Conservation (phyloP, 2,888 invertebrate genomes). For the Bunonema sp. region DNA sequence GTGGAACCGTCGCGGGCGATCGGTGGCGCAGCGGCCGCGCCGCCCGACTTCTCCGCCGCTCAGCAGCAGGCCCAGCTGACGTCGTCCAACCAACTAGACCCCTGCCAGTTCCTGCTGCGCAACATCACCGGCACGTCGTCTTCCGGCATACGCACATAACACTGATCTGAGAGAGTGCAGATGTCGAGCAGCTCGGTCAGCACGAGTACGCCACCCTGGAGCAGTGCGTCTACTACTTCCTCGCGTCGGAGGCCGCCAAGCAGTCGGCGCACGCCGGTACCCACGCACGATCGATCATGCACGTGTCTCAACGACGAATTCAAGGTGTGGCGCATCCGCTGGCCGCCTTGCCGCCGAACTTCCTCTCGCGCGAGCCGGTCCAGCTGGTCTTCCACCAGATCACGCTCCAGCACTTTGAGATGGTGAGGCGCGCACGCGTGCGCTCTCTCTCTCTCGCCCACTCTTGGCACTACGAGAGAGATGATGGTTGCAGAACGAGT, state of each 20-base stretch:
- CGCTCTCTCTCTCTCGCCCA: no score
- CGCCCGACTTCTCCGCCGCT: no score
- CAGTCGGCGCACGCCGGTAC: background rate
- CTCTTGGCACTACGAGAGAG: no score
- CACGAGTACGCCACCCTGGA: constrained; percentile 38
- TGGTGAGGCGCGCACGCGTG: no score
- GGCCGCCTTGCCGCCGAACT: constrained; percentile 39
- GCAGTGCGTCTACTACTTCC: constrained; percentile 39
- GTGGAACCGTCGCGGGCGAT: no score
- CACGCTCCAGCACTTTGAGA: constrained; percentile 39
- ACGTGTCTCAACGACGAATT: constrained; percentile 6
- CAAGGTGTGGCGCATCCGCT: constrained; percentile 30
- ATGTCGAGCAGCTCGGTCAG: constrained; percentile 7
- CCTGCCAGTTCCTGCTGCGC: constrained; percentile 22
- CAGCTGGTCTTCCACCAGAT: constrained; percentile 30
- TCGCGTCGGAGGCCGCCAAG: constrained; percentile 32
- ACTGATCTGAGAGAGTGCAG: constrained; percentile 4
- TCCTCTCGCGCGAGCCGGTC: constrained; percentile 19
- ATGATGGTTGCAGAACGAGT: constrained; percentile 29
- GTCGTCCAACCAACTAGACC: constrained; percentile 19
- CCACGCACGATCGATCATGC: background rate
- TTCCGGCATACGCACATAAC: no score
- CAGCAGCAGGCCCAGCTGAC: constrained; percentile 25
- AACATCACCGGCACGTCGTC: constrained; percentile 15
- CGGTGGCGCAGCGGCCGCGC: no score